Evolutionary conservation across 2,888 invertebrate genomes (phyloP).

Genomic region (Thymelicus lineola): DNA sequence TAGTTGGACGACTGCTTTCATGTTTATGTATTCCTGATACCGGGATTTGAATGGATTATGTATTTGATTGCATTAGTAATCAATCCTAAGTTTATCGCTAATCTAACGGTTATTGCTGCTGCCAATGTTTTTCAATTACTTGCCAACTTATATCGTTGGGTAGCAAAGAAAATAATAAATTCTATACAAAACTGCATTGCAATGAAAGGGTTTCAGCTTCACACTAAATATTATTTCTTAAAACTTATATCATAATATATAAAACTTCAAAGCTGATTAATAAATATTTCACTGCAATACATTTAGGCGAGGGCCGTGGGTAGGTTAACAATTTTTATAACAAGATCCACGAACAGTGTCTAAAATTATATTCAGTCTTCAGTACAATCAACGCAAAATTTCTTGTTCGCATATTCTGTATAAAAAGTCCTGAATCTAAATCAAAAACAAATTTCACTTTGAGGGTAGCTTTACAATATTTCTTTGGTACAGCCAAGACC

Average conservation of each 20-base stretch:
- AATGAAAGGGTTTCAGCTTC: no score
- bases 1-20: constrained; percentile 19
- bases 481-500: constrained; percentile 32
- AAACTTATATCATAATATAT: no score
- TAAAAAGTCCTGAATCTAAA: constrained; percentile 22
- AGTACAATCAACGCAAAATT: neutral
- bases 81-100: neutral
- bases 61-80: constrained; percentile 15
- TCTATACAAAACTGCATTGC: no score
- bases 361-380: constrained; percentile 13
- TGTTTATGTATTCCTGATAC: constrained; percentile 27
- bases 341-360: neutral
- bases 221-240: no score
- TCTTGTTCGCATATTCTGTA: constrained; percentile 17
- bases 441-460: constrained; percentile 32
- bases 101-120: neutral
- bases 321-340: no score
- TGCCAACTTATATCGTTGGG: no score
- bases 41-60: constrained; percentile 15
- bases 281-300: no score
- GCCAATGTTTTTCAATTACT: no score
- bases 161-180: no score
- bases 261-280: neutral
- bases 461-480: constrained; percentile 32
- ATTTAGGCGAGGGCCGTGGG: no score